Evolutionary conservation across 92 coral and sea anemone species (phyloP).

Genomic region (Porites rus): DNA sequence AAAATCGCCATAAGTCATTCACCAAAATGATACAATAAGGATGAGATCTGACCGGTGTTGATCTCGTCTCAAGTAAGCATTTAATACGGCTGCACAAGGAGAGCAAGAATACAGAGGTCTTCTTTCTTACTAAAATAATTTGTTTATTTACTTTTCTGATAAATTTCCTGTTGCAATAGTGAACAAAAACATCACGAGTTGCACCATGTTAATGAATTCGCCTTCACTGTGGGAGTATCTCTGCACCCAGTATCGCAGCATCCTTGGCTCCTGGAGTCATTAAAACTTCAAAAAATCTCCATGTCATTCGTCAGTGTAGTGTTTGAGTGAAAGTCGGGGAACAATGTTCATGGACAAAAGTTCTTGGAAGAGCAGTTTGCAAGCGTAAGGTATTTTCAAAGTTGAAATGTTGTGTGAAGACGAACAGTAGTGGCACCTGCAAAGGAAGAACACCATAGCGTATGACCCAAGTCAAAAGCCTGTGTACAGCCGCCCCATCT

Average conservation of each 20-base stretch:
- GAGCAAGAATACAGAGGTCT: not conserved
- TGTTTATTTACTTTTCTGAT: not conserved
- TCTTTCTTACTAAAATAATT: not conserved
- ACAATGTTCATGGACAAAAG: conserved; percentile 96
- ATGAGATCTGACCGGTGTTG: not conserved
- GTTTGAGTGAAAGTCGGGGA: conserved; percentile 91
- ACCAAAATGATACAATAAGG: no score
- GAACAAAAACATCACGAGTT: not conserved
- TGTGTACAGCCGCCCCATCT: no score
- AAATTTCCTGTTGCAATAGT: not conserved
- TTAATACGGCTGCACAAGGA: not conserved
- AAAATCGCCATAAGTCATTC: no score
- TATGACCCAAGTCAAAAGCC: no score
- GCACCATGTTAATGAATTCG: not conserved
- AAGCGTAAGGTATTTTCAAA: conserved; percentile 95
- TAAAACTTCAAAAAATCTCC: not conserved
- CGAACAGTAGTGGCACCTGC: conserved; percentile 93
- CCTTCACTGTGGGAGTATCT: not conserved
- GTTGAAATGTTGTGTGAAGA: conserved; percentile 95
- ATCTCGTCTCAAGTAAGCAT: no score
- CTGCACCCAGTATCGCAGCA: no score
- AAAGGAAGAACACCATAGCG: not conserved
- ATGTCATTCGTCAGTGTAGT: conserved; percentile 84
- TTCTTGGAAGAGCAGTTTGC: conserved; percentile 97
- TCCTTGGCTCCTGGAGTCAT: not conserved